phyloP scores from a whole-genome alignment of 2,888 invertebrate species.

The Patella pellucida region DNA sequence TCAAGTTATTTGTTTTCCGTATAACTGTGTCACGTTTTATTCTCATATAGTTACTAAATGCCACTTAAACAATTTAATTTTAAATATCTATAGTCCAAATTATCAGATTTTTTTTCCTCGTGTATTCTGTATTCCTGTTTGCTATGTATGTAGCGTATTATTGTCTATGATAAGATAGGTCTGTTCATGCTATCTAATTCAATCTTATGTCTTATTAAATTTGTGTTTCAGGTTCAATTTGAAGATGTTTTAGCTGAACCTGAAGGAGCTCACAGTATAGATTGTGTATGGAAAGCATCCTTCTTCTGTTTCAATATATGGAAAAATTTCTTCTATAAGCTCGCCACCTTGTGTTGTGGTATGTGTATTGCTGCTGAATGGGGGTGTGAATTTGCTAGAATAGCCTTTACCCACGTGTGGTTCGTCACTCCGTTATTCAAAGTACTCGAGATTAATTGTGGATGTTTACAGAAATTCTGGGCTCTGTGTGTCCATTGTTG shows the following conservation, averaged over 20 bases:
- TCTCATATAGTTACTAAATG: too few species aligned
- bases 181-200: background rate
- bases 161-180: too few species aligned
- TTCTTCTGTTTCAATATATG: conserved; percentile 77
- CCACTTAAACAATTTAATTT: too few species aligned
- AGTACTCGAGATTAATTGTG: conserved; percentile 76
- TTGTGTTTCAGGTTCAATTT: conserved; percentile 46
- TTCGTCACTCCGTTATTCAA: conserved; percentile 79
- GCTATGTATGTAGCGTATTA: too few species aligned
- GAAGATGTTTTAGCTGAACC: conserved; percentile 61
- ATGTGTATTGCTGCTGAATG: conserved; percentile 79
- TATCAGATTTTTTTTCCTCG: too few species aligned
- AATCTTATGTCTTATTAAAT: background rate
- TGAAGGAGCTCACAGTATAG: conserved; percentile 70
- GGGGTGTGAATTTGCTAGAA: conserved; percentile 68
- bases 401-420: conserved; percentile 80
- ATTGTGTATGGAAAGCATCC: conserved; percentile 82
- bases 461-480: conserved; percentile 62
- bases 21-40: too few species aligned
- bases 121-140: too few species aligned
- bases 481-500: conserved; percentile 74
- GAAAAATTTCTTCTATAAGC: conserved; percentile 79
- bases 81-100: too few species aligned
- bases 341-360: conserved; percentile 78
- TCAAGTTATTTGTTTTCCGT: too few species aligned